Percentiles rank a stretch among this genome's conserved stretches.
Evolutionary conservation across 2,888 invertebrate species (phyloP).

Genomic region (Leptinotarsa haldemani): DNA sequence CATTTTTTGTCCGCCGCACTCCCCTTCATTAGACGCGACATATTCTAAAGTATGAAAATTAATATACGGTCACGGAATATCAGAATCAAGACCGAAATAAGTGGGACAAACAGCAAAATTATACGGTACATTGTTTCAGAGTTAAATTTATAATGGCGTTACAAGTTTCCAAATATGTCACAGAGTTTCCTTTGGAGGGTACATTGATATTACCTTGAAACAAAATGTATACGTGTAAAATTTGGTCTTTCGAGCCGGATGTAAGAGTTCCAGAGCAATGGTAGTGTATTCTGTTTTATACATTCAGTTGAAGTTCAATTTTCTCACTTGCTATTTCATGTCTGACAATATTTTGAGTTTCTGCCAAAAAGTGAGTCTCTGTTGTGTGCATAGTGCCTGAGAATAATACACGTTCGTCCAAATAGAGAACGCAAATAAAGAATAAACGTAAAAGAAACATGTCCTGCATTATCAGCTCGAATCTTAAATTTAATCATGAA

Average conservation of each 20-base stretch:
- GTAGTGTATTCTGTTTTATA: no score
- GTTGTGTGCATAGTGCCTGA: no score
- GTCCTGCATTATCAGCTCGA: no score
- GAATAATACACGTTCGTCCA: no score
- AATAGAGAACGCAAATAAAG: no score
- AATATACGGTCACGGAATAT: slow-evolving; percentile 40
- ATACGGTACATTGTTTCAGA: slow-evolving; percentile 23
- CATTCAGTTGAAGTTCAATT: no score
- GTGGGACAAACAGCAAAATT: slow-evolving; percentile 37
- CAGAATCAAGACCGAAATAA: slow-evolving; percentile 37
- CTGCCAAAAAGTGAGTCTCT: no score
- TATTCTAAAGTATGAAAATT: slow-evolving; percentile 30
- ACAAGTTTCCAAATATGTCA: slow-evolving; percentile 15
- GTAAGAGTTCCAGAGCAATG: background rate
- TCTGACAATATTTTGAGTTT: no score
- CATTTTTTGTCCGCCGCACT: slow-evolving; percentile 15
- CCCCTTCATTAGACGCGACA: slow-evolving; percentile 22
- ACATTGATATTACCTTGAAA: background rate
- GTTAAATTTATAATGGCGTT: slow-evolving; percentile 17
- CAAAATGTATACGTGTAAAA: background rate
- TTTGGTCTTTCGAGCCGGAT: background rate
- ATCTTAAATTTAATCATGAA: no score
- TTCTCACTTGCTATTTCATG: no score
- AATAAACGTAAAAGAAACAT: no score
- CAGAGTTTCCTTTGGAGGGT: background rate